Evolutionary conservation across 2,113 vertebrate genomes (phyloP).

Genomic region (Miniopterus natalensis): DNA sequence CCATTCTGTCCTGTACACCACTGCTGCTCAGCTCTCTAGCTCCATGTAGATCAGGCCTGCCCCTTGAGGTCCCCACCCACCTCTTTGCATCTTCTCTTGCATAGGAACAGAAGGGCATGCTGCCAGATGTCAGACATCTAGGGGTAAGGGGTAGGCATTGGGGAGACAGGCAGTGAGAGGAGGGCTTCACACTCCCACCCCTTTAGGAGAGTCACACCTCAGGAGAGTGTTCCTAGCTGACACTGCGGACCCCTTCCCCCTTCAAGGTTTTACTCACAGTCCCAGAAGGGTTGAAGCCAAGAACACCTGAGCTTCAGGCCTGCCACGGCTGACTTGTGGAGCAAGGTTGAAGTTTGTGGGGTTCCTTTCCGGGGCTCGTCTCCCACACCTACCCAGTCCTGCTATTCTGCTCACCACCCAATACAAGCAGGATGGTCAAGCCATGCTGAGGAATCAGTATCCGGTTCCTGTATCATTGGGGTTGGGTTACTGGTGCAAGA

Average conservation of each 20-base stretch:
- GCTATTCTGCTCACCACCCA: no score
- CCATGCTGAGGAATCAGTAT: accelerated
- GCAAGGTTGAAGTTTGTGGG: not conserved
- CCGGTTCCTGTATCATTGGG: accelerated
- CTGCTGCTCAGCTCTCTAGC: not conserved
- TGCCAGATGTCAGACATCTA: no score
- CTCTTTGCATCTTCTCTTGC: not conserved
- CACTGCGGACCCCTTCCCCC: not conserved
- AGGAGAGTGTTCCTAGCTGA: not conserved
- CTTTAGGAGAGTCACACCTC: not conserved
- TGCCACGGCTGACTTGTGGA: not conserved
- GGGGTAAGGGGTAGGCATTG: not conserved
- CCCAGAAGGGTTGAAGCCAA: not conserved
- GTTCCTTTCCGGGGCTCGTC: not conserved
- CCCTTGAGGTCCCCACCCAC: not conserved
- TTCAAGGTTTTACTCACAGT: not conserved
- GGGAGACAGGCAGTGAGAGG: not conserved
- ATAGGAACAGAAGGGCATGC: not conserved
- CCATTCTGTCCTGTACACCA: not conserved
- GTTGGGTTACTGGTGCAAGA: not conserved
- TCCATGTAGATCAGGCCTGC: not conserved
- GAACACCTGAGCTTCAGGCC: not conserved
- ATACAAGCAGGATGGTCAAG: accelerated
- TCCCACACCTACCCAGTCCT: not conserved
- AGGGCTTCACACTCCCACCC: not conserved